phyloP scores from a whole-genome alignment of 1,140 invertebrate genomes.

The Metaphire vulgaris region DNA sequence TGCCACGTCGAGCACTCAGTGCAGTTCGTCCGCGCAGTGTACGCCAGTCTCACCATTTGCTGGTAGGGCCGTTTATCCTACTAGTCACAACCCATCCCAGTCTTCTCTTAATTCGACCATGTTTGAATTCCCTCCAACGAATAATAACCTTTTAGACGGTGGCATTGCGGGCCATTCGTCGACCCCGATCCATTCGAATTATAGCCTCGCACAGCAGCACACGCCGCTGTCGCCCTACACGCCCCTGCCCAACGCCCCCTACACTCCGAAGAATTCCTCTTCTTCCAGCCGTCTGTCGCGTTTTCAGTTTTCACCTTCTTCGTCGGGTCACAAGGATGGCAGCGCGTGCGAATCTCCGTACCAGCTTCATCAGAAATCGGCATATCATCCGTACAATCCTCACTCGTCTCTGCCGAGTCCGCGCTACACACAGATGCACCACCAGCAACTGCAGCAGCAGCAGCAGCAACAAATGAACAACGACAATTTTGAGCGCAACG shows the following conservation, averaged over 20 bases:
- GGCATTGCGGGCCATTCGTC: not conserved
- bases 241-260: not conserved
- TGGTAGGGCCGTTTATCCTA: not conserved
- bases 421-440: not conserved
- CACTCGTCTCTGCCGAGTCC: not conserved
- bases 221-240: not conserved
- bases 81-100: not conserved
- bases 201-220: not conserved
- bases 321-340: not conserved
- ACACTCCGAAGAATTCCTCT: not conserved
- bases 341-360: not conserved
- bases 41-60: not conserved
- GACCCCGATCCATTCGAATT: not conserved
- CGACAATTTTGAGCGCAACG: not conserved
- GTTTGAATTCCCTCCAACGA: not conserved
- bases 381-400: not conserved
- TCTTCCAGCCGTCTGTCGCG: not conserved
- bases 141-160: not conserved
- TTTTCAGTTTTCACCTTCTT: not conserved
- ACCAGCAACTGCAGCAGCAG: not conserved
- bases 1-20: not conserved
- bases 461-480: not conserved
- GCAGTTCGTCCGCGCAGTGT: not conserved
- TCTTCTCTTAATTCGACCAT: not conserved
- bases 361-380: not conserved